Conservation (phyloP, 2,888 invertebrate genomes). For the Plutella xylostella region DNA sequence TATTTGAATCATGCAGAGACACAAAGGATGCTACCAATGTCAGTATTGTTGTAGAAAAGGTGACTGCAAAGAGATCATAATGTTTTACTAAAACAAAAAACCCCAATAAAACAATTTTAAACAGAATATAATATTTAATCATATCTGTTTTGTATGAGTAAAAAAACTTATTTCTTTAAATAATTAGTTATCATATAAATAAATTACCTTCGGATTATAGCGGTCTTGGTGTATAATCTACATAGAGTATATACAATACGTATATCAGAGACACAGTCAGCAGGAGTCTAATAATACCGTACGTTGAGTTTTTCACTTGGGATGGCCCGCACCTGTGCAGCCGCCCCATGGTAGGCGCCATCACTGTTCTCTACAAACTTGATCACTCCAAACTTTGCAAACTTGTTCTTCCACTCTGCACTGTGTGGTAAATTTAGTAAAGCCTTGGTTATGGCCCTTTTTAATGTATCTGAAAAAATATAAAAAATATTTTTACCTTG, state of each 20-base stretch:
- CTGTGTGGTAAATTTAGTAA: slow-evolving; percentile 46
- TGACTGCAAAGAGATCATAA: slow-evolving; percentile 15
- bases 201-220: background rate
- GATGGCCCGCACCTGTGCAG: slow-evolving; percentile 63
- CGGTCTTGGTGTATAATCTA: slow-evolving; percentile 42
- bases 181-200: too few relatives aligned
- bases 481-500: background rate
- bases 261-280: slow-evolving; percentile 47
- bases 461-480: slow-evolving; percentile 44
- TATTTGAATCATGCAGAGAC: slow-evolving; percentile 33
- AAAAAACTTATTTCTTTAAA: too few relatives aligned
- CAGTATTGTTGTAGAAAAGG: slow-evolving; percentile 36
- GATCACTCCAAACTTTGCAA: slow-evolving; percentile 59
- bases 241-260: slow-evolving; percentile 55
- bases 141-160: too few relatives aligned
- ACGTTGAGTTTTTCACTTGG: slow-evolving; percentile 60
- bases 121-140: too few relatives aligned
- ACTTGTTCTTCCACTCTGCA: slow-evolving; percentile 44
- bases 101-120: too few relatives aligned
- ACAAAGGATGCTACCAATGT: slow-evolving; percentile 32
- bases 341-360: slow-evolving; percentile 58
- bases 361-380: slow-evolving; percentile 53
- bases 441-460: slow-evolving; percentile 44
- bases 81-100: too few relatives aligned
- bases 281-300: slow-evolving; percentile 63